Conservation (phyloP, 1,140 invertebrate genomes). For the Temnothorax curvispinosus region DNA sequence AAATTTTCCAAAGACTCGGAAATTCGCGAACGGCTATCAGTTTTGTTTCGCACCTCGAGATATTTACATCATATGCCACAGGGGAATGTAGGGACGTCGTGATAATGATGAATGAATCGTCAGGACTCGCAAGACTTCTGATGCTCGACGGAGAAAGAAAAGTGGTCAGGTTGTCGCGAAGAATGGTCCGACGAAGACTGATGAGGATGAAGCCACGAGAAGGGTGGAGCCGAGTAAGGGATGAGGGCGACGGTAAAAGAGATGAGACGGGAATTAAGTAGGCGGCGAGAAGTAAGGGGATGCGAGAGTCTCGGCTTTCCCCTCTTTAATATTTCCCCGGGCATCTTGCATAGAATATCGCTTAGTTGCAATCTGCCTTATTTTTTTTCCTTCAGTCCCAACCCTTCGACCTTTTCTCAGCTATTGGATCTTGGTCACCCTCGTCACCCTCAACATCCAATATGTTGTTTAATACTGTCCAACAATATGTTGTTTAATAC, state of each 20-base stretch:
- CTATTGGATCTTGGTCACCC: slow-evolving; percentile 15
- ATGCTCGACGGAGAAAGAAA: slow-evolving; percentile 64
- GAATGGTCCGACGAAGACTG: slow-evolving; percentile 69
- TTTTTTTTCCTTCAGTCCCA: background rate
- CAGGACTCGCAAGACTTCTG: slow-evolving; percentile 51
- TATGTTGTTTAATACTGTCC: background rate
- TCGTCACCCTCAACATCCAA: background rate
- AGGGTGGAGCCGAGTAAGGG: slow-evolving; percentile 23
- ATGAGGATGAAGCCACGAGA: slow-evolving; percentile 53
- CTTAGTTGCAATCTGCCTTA: slow-evolving; percentile 54
- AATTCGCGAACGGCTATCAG: slow-evolving; percentile 12
- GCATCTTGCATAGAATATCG: slow-evolving; percentile 60
- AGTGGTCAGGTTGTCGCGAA: slow-evolving; percentile 68
- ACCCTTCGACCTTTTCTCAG: background rate
- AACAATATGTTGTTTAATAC: background rate
- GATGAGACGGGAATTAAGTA: slow-evolving; percentile 71
- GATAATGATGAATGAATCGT: slow-evolving; percentile 60
- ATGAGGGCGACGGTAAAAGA: slow-evolving; percentile 47
- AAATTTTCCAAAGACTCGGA: background rate
- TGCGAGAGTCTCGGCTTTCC: slow-evolving; percentile 35
- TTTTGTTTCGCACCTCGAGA: slow-evolving; percentile 20
- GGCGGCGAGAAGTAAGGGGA: slow-evolving; percentile 33
- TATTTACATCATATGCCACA: slow-evolving; percentile 41
- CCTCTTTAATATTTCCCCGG: slow-evolving; percentile 49
- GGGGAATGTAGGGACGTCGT: slow-evolving; percentile 25